phyloP scores from a whole-genome alignment of 1,140 invertebrate genomes.

The Cydia strobilella region DNA sequence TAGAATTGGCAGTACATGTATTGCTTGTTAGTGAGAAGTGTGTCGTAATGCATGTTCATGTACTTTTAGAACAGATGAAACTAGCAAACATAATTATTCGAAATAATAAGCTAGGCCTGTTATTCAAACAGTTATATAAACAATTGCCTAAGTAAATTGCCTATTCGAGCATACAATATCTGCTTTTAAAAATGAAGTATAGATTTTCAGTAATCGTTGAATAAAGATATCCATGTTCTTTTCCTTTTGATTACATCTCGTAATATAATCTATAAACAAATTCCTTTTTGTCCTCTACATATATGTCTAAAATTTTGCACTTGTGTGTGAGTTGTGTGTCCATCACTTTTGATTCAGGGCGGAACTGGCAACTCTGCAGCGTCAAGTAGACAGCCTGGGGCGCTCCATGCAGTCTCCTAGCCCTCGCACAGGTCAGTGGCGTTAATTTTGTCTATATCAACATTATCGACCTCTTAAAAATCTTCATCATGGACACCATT shows the following conservation, averaged over 20 bases:
- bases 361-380: conserved; percentile 80
- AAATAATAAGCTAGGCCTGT: too few species aligned
- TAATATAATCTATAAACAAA: not conserved
- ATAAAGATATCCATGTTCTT: too few species aligned
- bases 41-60: not conserved
- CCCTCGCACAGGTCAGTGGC: conserved; percentile 62
- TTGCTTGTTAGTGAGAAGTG: not conserved
- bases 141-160: too few species aligned
- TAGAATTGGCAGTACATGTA: not conserved
- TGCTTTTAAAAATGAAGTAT: too few species aligned
- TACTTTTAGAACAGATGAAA: not conserved
- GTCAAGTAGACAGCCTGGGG: conserved; percentile 76
- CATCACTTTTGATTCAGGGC: conserved; percentile 72
- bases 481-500: not conserved
- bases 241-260: too few species aligned
- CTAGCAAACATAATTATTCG: too few species aligned
- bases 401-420: conserved; percentile 64
- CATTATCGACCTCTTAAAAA: not conserved
- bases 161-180: too few species aligned
- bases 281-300: not conserved
- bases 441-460: not conserved
- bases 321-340: conserved; percentile 56
- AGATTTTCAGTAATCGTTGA: too few species aligned
- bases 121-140: too few species aligned
- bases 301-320: conserved; percentile 39